These are phyloP conservation scores for Xenops minutus DNA, from an alignment of 2,797 vertebrate genomes.

Conservation along the genomic window DNA sequence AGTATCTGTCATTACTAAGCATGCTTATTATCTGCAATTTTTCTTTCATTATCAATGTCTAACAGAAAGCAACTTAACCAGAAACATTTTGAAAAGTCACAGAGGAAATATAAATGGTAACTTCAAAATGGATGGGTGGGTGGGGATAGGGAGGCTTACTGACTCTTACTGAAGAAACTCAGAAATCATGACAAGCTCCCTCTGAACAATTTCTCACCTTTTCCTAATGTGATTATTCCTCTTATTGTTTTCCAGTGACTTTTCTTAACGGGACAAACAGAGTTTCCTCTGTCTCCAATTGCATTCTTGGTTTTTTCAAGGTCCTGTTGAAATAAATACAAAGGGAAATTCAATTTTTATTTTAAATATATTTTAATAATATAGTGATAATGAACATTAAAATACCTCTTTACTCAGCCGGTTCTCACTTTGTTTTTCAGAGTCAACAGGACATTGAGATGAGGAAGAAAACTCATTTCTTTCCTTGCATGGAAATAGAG, in stretches of 20 bases:
- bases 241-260: slow-evolving; percentile 79
- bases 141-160: not conserved
- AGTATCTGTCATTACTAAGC: not conserved
- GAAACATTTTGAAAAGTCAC: slow-evolving; percentile 2
- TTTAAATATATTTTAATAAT: not conserved
- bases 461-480: slow-evolving; percentile 26
- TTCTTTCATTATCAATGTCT: not conserved
- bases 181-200: not conserved
- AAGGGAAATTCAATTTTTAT: not conserved
- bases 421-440: slow-evolving; percentile 8
- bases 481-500: slow-evolving; percentile 61
- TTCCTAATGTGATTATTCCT: slow-evolving; percentile 76
- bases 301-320: slow-evolving; percentile 56
- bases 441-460: not conserved
- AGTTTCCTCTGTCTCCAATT: slow-evolving; percentile 45
- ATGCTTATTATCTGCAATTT: slow-evolving; percentile 19
- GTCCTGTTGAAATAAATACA: slow-evolving; percentile 53
- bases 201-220: slow-evolving; percentile 66
- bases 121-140: not conserved
- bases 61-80: not conserved
- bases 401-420: slow-evolving; percentile 69
- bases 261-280: slow-evolving; percentile 64
- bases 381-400: not conserved
- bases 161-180: not conserved
- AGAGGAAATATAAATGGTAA: not conserved